Evolutionary conservation across 1,140 invertebrate genomes (phyloP).

Genomic region (Stratiolaelaps scimitus): DNA sequence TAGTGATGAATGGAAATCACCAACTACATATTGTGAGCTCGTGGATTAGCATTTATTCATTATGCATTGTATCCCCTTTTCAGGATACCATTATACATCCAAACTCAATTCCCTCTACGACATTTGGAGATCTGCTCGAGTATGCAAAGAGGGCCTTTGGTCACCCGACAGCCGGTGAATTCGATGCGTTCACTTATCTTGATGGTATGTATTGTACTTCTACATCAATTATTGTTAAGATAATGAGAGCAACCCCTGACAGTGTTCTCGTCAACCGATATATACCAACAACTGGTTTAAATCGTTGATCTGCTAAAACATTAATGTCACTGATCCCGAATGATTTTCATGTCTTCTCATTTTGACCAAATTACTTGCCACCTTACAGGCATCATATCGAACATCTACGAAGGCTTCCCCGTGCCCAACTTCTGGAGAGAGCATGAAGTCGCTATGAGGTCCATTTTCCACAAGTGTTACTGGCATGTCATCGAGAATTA

Average conservation of each 20-base stretch:
- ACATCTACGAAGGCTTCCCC: not conserved
- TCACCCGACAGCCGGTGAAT: not conserved
- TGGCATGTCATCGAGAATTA: not conserved
- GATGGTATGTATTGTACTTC: slow-evolving; percentile 13
- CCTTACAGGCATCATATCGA: not conserved
- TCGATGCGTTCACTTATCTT: slow-evolving; percentile 1
- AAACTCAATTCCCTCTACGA: not conserved
- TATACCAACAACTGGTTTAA: too few relatives aligned
- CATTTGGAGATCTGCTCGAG: not conserved
- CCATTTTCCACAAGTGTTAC: not conserved
- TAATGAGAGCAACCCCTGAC: too few relatives aligned
- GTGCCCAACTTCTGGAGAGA: not conserved
- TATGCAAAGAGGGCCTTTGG: not conserved
- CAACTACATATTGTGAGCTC: too few relatives aligned
- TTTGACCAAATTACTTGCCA: too few relatives aligned
- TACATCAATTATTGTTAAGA: too few relatives aligned
- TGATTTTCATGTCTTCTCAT: too few relatives aligned
- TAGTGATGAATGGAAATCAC: too few relatives aligned
- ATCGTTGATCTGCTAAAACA: too few relatives aligned
- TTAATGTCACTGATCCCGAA: too few relatives aligned
- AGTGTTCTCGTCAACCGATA: too few relatives aligned
- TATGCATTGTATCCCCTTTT: too few relatives aligned
- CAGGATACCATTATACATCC: not conserved
- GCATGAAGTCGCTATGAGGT: not conserved
- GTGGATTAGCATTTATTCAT: too few relatives aligned